Base-by-base conservation (phyloP, 2,888 invertebrate species). In the Ennomos erosarius region DNA sequence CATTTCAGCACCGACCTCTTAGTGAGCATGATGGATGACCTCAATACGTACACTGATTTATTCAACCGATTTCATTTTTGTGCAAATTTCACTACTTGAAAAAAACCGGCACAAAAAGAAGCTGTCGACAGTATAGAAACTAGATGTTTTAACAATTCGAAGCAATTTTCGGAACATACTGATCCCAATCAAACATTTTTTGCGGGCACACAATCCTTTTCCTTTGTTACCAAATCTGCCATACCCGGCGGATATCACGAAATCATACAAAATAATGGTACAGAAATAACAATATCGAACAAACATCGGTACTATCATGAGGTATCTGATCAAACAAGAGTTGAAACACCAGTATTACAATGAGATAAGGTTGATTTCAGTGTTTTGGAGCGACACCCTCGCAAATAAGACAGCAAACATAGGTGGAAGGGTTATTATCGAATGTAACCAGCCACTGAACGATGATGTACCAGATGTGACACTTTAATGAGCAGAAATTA, bases 161-260 rank as follows among this genome's bases (percentile, higher is more conserved):
- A 26, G 26, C 16, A 43, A 43, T 37, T n/a, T 36, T 8, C 10
- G 1, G 10, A 47, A 47, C 12, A 47, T 12, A 10, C 13, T 66
- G 47, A 36, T 64, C 68, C 64, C 66, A 70, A 66, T 71, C 69
- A 71, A 75, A 73, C 69, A 77, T 51, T 69, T 77, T 76, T 73
- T 70, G 68, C 69, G 55, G 67, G 58, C 38, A 55, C 37, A 59
- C 58, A 55, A 65, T 69, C 60, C 65, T 51, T 61, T 65, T 43
- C 74, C 65, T 76, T 85, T 82, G 84, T 85, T 78, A 77, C 62
- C 76, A 82, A 83, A 86, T 85, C 87, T 84, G 80, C 75, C 78
- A 73, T 73, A 76, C 75, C 75, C 75, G 70, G 70, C 78, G 75
- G 77, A 75, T 76, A 84, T 84, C 85, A 84, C 85, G 82, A 70